Conservation (phyloP, 2,888 invertebrate species). For the Gasteruption jaculator region DNA sequence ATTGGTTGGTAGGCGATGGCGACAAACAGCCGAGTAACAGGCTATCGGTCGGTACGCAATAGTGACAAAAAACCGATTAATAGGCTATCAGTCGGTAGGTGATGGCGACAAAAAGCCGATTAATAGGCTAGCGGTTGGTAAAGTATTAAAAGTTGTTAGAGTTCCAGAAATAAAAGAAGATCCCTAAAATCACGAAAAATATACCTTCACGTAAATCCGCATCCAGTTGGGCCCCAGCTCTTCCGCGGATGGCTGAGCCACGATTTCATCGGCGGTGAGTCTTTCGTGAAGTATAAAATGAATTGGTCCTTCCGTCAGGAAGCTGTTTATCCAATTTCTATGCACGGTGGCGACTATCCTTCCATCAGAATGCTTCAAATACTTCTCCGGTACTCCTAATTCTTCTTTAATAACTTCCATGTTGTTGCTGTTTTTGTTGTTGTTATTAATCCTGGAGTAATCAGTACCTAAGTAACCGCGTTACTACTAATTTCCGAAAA, state of each 20-base stretch:
- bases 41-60: no score
- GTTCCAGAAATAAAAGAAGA: not conserved
- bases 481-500: no score
- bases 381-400: slow-evolving; percentile 66
- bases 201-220: slow-evolving; percentile 50
- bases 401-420: slow-evolving; percentile 70
- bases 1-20: no score
- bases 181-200: not conserved
- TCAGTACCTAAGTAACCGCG: no score
- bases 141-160: no score
- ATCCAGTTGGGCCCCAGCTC: slow-evolving; percentile 51
- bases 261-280: slow-evolving; percentile 52
- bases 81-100: no score
- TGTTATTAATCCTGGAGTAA: no score
- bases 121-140: no score
- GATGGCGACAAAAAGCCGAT: no score
- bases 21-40: no score
- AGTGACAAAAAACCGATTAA: no score
- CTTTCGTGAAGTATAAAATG: slow-evolving; percentile 51
- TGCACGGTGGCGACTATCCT: slow-evolving; percentile 47
- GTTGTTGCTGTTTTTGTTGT: slow-evolving; percentile 8
- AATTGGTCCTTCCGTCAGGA: slow-evolving; percentile 42
- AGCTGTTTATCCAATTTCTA: slow-evolving; percentile 52
- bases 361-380: slow-evolving; percentile 38
- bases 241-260: slow-evolving; percentile 54